Evolutionary conservation across 1,140 invertebrate species (phyloP), one percentile per base, ranked within the genome.

Genomic region (Paramacrobiotus metropolitanus): DNA sequence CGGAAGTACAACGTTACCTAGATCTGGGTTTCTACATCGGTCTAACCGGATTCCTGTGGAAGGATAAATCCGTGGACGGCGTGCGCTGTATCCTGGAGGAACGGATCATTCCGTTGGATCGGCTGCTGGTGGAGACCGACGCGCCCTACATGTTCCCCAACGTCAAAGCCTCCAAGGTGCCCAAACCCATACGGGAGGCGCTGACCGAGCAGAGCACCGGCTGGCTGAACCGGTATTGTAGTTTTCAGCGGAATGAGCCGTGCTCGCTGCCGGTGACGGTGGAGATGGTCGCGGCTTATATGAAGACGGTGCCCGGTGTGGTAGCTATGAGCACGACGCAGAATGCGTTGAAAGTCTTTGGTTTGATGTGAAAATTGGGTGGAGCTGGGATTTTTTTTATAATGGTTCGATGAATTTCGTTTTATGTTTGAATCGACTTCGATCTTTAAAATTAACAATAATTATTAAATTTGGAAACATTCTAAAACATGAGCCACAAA

Each of bases 91-190:
- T 91, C 59, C 70, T 94, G 18, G 83, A 86, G 34, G 82, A 85
- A 68, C 81, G 83, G 61, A 75, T 81, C 28, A 76, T 90, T 66
- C 86, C 88, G 1, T 69, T 93, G 64, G 86, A 94, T 66, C 79
- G 80, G 70, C 74, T 93, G 59, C 70, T 94, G 30, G 81, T 94
- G 1, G 88, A 93, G 75, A 91, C 87, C 1, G 90, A 94, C 75
- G 83, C 88, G 9, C 90, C 90, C 0, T 95, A 89, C 68, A 90
- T 93, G 86, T 94, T 89, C 73, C 89, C 89, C 0, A 95, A 94
- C 70, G 87, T 87, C 48, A 77, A 89, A 70, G 88, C 88, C 60
- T 89, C 87, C 21, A 93, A 93, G 72, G 72, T 95, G 66, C 85
- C 87, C 30, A 70, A 80, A 61, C 81, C 85, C 69, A 82, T 94